A percentile compares a stretch with the other conserved stretches of the same genome.
Conservation (phyloP, 2,888 invertebrate species). For the Euzetes globulus region DNA sequence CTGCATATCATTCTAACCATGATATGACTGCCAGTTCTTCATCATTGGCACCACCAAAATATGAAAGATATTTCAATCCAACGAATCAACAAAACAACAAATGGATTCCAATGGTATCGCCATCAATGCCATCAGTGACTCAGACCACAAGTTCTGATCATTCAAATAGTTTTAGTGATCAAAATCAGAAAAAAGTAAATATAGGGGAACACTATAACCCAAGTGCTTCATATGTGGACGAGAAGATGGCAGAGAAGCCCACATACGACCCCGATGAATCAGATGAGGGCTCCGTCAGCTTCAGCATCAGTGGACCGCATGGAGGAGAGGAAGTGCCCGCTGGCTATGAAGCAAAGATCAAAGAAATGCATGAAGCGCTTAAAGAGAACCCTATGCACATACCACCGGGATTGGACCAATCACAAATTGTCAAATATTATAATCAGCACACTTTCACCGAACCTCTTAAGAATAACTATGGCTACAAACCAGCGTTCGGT, state of each 20-base stretch:
- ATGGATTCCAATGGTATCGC: background rate
- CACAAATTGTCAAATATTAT: constrained; percentile 20
- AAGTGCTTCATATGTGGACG: constrained; percentile 17
- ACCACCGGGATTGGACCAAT: constrained; percentile 18
- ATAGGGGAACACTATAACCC: constrained; percentile 34
- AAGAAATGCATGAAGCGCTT: constrained; percentile 15
- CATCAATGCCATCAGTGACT: background rate
- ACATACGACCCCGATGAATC: background rate
- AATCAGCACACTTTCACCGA: constrained; percentile 21
- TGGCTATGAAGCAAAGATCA: constrained; percentile 22
- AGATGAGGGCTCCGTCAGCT: constrained; percentile 17
- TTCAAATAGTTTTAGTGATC: background rate
- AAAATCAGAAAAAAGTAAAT: constrained; percentile 27
- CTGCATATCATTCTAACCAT: background rate
- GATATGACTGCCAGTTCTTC: background rate
- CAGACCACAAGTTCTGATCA: background rate
- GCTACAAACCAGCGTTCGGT: background rate
- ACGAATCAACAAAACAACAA: background rate
- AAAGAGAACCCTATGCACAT: constrained; percentile 15
- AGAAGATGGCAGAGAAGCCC: background rate
- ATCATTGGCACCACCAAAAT: background rate
- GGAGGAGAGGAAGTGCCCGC: constrained; percentile 27
- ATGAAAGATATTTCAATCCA: background rate
- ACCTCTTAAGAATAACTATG: background rate
- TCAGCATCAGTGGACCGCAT: constrained; percentile 31